Evolutionary conservation across 2,888 invertebrate species (phyloP).

Genomic region (Drosophila austrosaltans): DNA sequence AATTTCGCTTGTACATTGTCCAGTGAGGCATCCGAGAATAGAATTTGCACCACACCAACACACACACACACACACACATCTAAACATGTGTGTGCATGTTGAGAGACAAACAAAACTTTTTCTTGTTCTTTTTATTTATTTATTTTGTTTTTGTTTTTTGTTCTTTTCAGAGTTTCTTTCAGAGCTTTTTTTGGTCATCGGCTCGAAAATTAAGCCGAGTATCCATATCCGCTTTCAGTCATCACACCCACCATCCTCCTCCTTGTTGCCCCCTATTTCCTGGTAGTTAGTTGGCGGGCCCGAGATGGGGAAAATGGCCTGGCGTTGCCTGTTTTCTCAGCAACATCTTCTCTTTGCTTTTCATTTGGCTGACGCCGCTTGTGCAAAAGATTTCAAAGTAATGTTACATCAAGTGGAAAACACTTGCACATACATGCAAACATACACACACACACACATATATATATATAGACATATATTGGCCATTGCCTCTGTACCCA

Average conservation of each 20-base stretch:
- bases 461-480: conserved; percentile 19
- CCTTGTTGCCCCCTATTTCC: conserved; percentile 16
- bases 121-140: conserved; percentile 11
- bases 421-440: conserved; percentile 66
- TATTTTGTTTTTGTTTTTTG: conserved; percentile 1
- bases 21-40: conserved; percentile 60
- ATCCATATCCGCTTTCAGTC: conserved; percentile 47
- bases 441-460: conserved; percentile 21
- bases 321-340: background rate
- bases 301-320: background rate
- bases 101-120: conserved; percentile 8
- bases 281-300: conserved; percentile 12
- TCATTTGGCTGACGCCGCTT: conserved; percentile 62
- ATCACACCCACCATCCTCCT: background rate
- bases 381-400: conserved; percentile 74
- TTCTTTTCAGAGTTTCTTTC: background rate
- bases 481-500: background rate
- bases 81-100: background rate
- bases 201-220: conserved; percentile 72
- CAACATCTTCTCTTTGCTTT: conserved; percentile 77
- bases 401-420: conserved; percentile 79
- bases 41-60: conserved; percentile 15
- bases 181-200: conserved; percentile 14
- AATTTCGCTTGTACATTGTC: conserved; percentile 80
- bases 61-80: conserved; percentile 8